phyloP scores from a whole-genome alignment of 2,888 invertebrate genomes.

The Apamea epomidion region DNA sequence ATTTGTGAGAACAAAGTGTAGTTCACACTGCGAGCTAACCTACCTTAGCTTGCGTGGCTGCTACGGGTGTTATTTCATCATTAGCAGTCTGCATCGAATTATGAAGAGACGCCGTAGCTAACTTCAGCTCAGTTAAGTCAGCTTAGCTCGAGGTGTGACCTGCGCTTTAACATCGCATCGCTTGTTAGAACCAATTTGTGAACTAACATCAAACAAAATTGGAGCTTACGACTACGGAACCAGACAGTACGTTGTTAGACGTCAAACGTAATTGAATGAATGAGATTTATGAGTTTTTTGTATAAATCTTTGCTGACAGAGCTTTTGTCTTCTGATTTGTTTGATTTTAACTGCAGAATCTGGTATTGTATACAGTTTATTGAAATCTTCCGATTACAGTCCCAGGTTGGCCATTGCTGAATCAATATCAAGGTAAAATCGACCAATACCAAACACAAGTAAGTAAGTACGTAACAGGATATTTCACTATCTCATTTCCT shows the following conservation, averaged over 20 bases:
- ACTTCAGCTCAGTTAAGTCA: background rate
- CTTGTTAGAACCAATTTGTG: slow-evolving; percentile 61
- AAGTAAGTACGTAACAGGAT: background rate
- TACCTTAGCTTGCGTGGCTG: background rate
- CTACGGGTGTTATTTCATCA: background rate
- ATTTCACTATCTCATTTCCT: too few relatives aligned
- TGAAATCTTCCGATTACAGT: background rate
- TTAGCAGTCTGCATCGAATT: background rate
- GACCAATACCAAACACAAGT: background rate
- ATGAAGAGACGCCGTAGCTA: background rate
- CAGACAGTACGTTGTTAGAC: slow-evolving; percentile 41
- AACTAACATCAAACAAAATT: slow-evolving; percentile 53
- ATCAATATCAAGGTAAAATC: background rate
- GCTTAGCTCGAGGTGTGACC: slow-evolving; percentile 9
- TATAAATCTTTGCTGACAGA: slow-evolving; percentile 33
- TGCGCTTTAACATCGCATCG: slow-evolving; percentile 22
- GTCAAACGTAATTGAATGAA: slow-evolving; percentile 66
- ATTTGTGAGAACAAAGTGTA: background rate
- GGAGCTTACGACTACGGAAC: slow-evolving; percentile 58
- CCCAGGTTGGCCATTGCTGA: background rate
- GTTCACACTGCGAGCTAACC: background rate
- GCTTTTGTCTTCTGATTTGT: slow-evolving; percentile 44
- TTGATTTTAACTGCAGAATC: slow-evolving; percentile 4
- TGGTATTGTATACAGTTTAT: background rate
- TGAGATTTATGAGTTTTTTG: slow-evolving; percentile 62